Evolutionary conservation across 2,888 invertebrate species (phyloP), one percentile per base, ranked within the genome.

Genomic region (Dicyrtomina minuta): DNA sequence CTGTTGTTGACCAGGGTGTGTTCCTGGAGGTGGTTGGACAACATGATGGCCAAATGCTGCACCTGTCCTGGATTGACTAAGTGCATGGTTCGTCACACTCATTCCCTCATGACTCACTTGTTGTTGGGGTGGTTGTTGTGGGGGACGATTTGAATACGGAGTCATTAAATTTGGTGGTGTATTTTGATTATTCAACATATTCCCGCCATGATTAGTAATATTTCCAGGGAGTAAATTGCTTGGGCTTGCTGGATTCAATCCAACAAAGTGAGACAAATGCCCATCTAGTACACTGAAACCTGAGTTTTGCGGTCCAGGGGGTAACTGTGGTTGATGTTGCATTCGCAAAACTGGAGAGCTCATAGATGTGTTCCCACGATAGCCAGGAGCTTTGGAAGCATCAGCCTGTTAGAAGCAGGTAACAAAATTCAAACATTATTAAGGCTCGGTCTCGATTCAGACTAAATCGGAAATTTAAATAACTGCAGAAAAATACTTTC

Each of bases 381-480:
- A 95, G 0, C 94, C 94, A 0, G 94, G 94, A 70, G 94, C 94
- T 83, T 94, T 95, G 56, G 92, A 89, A 4, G 90, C 91, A 83
- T 94, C 93, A 72, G 89, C 92, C 70, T 75, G 67, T 20, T 56
- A 17, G n/a, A 24, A 60, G 43, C 17, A 53, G 17, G 53, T 27
- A 44, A 5, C 5, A 41, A 65, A 27, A 27, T 22, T 12, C 41
- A 27, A 56, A 10, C 27, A 5, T 55, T 22, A 5, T 3, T 8
- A 33, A 33, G 33, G 33, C 8, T 12, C 53, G 4, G 17, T 17
- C 4, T n/a, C n/a, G n/a, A n/a, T n/a, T n/a, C n/a, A n/a, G n/a
- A n/a, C n/a, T n/a, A n/a, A n/a, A n/a, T n/a, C n/a, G n/a, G n/a
- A n/a, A n/a, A n/a, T n/a, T n/a, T n/a, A n/a, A n/a, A n/a, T 22